These are phyloP conservation scores for Psix sp. DNA, from an alignment of 1,140 invertebrate genomes.

Conservation along the genomic window DNA sequence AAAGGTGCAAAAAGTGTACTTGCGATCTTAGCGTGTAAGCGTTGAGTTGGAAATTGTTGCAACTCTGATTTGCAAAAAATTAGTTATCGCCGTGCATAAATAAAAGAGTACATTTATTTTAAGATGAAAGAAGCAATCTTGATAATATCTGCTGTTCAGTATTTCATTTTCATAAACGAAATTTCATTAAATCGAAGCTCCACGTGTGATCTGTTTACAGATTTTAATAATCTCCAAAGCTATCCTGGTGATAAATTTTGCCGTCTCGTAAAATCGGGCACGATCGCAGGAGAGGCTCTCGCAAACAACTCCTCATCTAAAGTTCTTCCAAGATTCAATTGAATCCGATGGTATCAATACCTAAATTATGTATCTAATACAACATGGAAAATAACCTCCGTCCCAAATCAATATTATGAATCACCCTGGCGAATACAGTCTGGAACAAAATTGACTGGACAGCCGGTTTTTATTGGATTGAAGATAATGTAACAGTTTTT, in stretches of 20 bases:
- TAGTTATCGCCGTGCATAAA: no score
- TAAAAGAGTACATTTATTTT: no score
- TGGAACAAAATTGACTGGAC: conserved; percentile 53
- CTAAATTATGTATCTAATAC: conserved; percentile 59
- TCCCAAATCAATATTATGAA: conserved; percentile 55
- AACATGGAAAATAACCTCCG: conserved; percentile 52
- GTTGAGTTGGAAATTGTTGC: no score
- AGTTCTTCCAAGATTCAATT: conserved; percentile 59
- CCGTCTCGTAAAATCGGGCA: conserved; percentile 67
- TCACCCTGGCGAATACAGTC: conserved; percentile 45
- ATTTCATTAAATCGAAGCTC: conserved; percentile 55
- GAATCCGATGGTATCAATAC: conserved; percentile 55
- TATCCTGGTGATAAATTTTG: conserved; percentile 68
- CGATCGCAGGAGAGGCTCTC: conserved; percentile 48
- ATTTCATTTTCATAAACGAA: conserved; percentile 59
- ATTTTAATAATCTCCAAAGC: conserved; percentile 68
- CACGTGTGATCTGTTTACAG: conserved; percentile 67
- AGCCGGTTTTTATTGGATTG: conserved; percentile 41
- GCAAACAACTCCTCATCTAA: conserved; percentile 55
- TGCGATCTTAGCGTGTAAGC: no score
- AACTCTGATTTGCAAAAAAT: no score
- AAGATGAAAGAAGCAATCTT: no score
- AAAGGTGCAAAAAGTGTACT: no score
- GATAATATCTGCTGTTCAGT: conserved; percentile 34
- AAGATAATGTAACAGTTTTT: conserved; percentile 42